These are phyloP conservation scores for Podarcis cretensis DNA, from an alignment of 2,113 vertebrate genomes.

Conservation along the genomic window DNA sequence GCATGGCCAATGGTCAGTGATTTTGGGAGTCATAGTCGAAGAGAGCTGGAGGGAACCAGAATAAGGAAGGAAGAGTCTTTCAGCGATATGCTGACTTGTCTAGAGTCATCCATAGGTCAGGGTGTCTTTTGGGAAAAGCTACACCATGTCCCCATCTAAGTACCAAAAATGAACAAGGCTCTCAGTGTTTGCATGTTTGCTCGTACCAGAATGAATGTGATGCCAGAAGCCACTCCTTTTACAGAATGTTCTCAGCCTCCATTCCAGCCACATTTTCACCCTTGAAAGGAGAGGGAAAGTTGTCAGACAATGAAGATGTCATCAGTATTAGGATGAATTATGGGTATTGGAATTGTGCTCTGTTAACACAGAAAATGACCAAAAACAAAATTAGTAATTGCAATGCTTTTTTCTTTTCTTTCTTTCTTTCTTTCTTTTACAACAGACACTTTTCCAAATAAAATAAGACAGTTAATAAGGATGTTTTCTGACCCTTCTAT, in stretches of 20 bases:
- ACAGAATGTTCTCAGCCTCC: background rate
- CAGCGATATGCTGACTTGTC: background rate
- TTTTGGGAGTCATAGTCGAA: too few species aligned
- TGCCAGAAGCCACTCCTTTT: background rate
- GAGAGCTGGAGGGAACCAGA: too few species aligned
- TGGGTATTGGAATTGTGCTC: background rate
- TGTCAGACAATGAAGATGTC: slow-evolving; percentile 7
- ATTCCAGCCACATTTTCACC: background rate
- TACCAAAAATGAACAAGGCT: background rate
- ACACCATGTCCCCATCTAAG: background rate
- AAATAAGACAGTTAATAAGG: slow-evolving; percentile 3
- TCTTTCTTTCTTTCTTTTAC: background rate
- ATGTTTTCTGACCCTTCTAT: slow-evolving; percentile 1
- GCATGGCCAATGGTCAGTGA: too few species aligned
- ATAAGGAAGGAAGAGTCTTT: background rate
- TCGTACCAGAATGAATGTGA: background rate
- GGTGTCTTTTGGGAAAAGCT: background rate
- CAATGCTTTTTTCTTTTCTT: background rate
- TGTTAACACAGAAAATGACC: background rate
- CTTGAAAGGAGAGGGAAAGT: background rate
- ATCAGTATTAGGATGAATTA: background rate
- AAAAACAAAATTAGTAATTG: background rate
- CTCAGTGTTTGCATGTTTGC: background rate
- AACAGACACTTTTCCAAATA: background rate
- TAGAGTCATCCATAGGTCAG: background rate